Conservation (phyloP, 2,797 vertebrate species). For the Sebastes steindachneri region DNA sequence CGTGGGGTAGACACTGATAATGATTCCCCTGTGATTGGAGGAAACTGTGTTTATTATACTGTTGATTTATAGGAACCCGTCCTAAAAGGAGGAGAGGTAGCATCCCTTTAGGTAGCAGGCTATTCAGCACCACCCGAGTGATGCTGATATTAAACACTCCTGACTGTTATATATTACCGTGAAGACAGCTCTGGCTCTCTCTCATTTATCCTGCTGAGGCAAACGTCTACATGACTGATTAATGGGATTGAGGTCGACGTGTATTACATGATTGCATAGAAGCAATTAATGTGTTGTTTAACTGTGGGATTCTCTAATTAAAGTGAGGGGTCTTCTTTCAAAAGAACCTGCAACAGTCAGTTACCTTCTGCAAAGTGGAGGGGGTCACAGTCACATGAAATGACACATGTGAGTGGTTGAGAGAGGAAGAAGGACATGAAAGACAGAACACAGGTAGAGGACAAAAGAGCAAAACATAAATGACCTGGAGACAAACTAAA, state of each 20-base stretch:
- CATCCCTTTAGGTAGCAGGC: conserved; percentile 32
- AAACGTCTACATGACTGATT: conserved; percentile 62
- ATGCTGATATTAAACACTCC: conserved; percentile 46
- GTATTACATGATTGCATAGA: conserved; percentile 47
- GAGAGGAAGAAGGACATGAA: conserved; percentile 87
- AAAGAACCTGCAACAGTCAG: conserved; percentile 84
- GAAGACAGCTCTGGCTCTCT: conserved; percentile 52
- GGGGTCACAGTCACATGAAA: conserved; percentile 91
- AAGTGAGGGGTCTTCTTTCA: conserved; percentile 33
- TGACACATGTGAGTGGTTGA: conserved; percentile 93
- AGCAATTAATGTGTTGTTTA: conserved; percentile 51
- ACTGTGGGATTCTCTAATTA: conserved; percentile 59
- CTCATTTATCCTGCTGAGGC: conserved; percentile 60
- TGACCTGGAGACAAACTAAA: conserved; percentile 72
- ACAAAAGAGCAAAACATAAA: conserved; percentile 65
- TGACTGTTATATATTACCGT: conserved; percentile 49
- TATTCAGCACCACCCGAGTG: conserved; percentile 34
- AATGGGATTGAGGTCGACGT: conserved; percentile 30
- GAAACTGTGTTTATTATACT: conserved; percentile 39
- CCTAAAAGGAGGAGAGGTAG: conserved; percentile 5
- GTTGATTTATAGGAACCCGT: conserved; percentile 43
- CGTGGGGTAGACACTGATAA: conserved; percentile 17
- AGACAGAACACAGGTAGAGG: conserved; percentile 87
- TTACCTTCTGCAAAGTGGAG: conserved; percentile 96
- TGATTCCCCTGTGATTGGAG: conserved; percentile 28